A percentile compares a stretch with the other conserved stretches of the same genome.
Evolutionary conservation across 37 sponge, comb jelly and placozoan species (phyloP).

Genomic region (Hormiphora californensis): DNA sequence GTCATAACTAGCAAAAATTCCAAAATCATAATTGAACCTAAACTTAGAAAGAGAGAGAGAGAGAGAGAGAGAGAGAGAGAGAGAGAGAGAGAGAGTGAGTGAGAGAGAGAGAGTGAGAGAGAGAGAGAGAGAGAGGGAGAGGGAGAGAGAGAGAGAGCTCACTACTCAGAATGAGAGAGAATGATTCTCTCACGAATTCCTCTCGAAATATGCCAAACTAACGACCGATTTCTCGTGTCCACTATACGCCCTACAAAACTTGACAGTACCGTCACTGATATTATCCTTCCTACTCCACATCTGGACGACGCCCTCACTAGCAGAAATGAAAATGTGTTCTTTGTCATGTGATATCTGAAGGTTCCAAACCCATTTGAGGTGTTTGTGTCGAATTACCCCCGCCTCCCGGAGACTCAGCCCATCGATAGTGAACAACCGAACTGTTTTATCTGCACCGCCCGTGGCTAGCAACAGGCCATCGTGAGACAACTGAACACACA

Average conservation of each 20-base stretch:
- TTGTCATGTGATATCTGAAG: conserved; percentile 23
- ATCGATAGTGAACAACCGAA: conserved; percentile 1
- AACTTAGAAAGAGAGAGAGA: too few relatives aligned
- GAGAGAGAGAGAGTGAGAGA: too few relatives aligned
- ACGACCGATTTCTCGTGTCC: conserved; percentile 45
- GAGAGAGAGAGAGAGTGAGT: too few relatives aligned
- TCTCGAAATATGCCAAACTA: conserved; percentile 10
- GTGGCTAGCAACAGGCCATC: conserved; percentile 33
- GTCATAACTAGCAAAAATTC: too few relatives aligned
- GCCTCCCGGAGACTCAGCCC: background rate
- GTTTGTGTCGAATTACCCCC: background rate
- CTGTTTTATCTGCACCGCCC: conserved; percentile 41
- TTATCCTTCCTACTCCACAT: conserved; percentile 27
- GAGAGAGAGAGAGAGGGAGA: too few relatives aligned
- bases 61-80: too few relatives aligned
- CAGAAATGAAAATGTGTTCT: background rate
- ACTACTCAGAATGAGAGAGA: too few relatives aligned
- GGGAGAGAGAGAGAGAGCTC: too few relatives aligned
- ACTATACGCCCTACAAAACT: background rate
- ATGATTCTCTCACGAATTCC: too few relatives aligned
- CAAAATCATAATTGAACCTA: too few relatives aligned
- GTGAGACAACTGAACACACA: conserved; percentile 11
- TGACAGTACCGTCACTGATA: too few relatives aligned
- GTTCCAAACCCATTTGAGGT: conserved; percentile 36
- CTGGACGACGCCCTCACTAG: conserved; percentile 44